Base-by-base conservation (phyloP, 2,113 vertebrate species). In the Melanotaenia duboulayi region DNA sequence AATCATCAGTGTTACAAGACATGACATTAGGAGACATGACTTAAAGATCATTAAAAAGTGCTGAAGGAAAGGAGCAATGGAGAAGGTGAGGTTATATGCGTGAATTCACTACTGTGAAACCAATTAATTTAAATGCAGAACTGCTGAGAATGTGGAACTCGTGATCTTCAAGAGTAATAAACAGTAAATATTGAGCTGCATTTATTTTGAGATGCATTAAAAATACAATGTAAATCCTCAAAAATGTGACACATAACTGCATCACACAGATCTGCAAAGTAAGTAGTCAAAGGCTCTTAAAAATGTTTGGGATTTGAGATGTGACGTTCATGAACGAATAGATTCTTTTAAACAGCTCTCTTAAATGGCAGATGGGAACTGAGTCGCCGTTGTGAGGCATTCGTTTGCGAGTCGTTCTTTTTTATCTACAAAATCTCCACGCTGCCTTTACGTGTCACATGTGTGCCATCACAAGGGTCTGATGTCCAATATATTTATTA, bases 201-300 rank as follows among this genome's bases (percentile, higher is more conserved):
- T 32, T 71, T 37, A 60, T 67, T 74, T 75, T 68, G n/a, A 68
- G 42, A 78, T 65, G 59, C 37, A 73, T 80, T 70, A 37, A 77
- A 35, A 82, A 67, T 10, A 49, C 25, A 75, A 39, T 58, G 71
- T 63, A 72, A 78, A 83, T 73, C 49, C 39, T 60, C 16, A 23
- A 71, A 6, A 49, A 57, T 1, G 39, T 39, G 16, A 46, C 51
- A 71, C 60, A 63, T 60, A 83, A 87, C 37, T 86, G 48, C 82
- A 77, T 78, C 73, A 85, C 55, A 62, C 55, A 73, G 50, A 81
- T 80, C 65, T 84, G 80, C 87, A 80, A 76, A 81, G 60, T 67
- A 79, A 49, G 78, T 65, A 55, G 63, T 69, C 20, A 39, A 42
- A 76, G 68, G 61, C 60, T 13, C 44, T 82, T 69, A 22, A 69